phyloP scores from a whole-genome alignment of 2,113 vertebrate genomes.

The Rhinopithecus roxellana region DNA sequence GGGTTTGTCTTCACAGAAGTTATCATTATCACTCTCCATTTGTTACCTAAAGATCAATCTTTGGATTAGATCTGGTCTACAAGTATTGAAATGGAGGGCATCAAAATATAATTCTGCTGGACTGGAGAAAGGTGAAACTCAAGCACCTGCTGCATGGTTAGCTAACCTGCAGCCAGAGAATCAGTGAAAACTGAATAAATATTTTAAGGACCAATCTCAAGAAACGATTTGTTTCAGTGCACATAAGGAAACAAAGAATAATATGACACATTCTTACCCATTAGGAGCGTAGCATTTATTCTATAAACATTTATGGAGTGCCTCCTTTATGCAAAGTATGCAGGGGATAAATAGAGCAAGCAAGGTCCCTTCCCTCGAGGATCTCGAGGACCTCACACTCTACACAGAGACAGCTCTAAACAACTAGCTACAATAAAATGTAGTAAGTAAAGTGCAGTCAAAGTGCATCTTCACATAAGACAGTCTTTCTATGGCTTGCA shows the following conservation, averaged over 20 bases:
- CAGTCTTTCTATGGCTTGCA: background rate
- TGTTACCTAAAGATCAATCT: background rate
- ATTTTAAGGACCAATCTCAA: background rate
- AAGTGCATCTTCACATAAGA: conserved; percentile 1
- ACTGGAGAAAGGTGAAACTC: background rate
- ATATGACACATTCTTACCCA: background rate
- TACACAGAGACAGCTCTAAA: conserved; percentile 14
- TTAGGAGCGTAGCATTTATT: conserved; percentile 21
- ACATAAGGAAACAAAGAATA: conserved; percentile 26
- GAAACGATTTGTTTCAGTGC: conserved; percentile 18
- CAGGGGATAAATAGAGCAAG: background rate
- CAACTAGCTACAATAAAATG: background rate
- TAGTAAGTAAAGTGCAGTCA: background rate
- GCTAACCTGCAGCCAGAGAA: conserved; percentile 16
- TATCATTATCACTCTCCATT: background rate
- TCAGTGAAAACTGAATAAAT: background rate
- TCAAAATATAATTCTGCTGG: background rate
- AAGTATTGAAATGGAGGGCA: conserved; percentile 10
- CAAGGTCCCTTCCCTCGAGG: background rate
- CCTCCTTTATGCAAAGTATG: background rate
- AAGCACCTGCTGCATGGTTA: background rate
- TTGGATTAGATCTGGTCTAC: background rate
- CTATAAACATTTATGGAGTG: background rate
- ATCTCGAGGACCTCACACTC: background rate
- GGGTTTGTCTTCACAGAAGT: conserved; percentile 33